phyloP scores from a whole-genome alignment of 2,888 invertebrate genomes.

The Yponomeuta plumbellus region DNA sequence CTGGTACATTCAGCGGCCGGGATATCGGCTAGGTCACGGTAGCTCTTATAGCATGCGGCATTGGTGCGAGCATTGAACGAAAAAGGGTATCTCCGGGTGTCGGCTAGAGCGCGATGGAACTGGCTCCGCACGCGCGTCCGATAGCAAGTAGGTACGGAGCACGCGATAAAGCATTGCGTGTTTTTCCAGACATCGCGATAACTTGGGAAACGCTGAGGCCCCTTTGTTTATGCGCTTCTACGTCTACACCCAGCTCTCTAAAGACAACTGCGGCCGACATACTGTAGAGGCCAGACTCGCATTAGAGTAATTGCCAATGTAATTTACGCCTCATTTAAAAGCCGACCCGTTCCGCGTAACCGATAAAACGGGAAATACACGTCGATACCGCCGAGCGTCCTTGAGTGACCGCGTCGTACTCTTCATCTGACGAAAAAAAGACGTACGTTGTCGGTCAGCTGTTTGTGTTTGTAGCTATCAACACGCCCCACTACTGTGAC shows the following conservation, averaged over 20 bases:
- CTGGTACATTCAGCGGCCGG: neutral
- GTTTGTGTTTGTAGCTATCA: slow-evolving; percentile 71
- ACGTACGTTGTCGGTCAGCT: slow-evolving; percentile 68
- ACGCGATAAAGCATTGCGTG: slow-evolving; percentile 61
- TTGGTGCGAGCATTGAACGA: too few relatives aligned
- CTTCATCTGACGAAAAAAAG: slow-evolving; percentile 65
- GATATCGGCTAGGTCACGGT: too few relatives aligned
- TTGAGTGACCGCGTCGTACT: slow-evolving; percentile 70
- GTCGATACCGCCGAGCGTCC: slow-evolving; percentile 59
- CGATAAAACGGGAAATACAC: slow-evolving; percentile 40
- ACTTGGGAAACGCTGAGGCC: slow-evolving; percentile 52
- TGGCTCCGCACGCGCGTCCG: neutral
- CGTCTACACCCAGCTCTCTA: neutral
- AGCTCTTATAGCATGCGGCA: too few relatives aligned
- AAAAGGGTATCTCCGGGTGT: too few relatives aligned
- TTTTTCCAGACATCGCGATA: slow-evolving; percentile 60
- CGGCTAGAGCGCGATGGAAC: neutral
- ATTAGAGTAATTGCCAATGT: slow-evolving; percentile 14
- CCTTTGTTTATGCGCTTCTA: slow-evolving; percentile 28
- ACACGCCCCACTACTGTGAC: slow-evolving; percentile 45
- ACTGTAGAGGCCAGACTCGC: neutral
- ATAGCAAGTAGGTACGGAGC: slow-evolving; percentile 19
- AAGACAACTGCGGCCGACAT: neutral
- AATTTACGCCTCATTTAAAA: slow-evolving; percentile 13
- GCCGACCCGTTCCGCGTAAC: neutral